Evolutionary conservation across 2,888 invertebrate species (phyloP).

Genomic region (Eilema depressum): DNA sequence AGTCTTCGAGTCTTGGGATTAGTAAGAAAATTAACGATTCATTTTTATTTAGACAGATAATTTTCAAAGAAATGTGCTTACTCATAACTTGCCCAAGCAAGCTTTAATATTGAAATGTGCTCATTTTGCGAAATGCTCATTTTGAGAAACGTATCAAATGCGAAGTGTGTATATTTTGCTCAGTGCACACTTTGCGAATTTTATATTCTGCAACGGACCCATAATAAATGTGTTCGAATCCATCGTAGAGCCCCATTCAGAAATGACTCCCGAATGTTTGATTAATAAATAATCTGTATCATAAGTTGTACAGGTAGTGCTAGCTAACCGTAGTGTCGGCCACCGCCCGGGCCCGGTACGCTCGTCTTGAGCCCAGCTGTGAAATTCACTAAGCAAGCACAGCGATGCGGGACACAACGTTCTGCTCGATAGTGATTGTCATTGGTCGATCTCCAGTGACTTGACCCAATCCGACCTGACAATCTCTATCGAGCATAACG

Average conservation of each 20-base stretch:
- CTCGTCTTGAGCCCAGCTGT: no score
- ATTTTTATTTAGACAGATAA: no score
- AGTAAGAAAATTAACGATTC: no score
- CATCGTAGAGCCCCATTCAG: slow-evolving; percentile 21
- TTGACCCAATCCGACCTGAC: no score
- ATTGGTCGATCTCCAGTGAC: no score
- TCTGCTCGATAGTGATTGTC: no score
- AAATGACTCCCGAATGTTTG: background rate
- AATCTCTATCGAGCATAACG: no score
- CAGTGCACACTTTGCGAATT: background rate
- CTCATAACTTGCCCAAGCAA: no score
- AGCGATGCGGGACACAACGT: no score
- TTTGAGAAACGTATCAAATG: background rate
- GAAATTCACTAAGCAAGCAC: no score
- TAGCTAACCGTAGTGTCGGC: slow-evolving; percentile 21
- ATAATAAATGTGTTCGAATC: slow-evolving; percentile 16
- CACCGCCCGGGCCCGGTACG: background rate
- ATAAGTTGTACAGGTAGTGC: slow-evolving; percentile 42
- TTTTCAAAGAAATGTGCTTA: no score
- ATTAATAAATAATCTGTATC: slow-evolving; percentile 24
- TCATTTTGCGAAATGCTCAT: background rate
- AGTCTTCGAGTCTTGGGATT: no score
- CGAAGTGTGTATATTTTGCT: background rate
- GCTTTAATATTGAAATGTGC: background rate
- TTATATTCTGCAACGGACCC: background rate